Base-by-base conservation (phyloP, 2,888 invertebrate species). In the Tetragonisca angustula region DNA sequence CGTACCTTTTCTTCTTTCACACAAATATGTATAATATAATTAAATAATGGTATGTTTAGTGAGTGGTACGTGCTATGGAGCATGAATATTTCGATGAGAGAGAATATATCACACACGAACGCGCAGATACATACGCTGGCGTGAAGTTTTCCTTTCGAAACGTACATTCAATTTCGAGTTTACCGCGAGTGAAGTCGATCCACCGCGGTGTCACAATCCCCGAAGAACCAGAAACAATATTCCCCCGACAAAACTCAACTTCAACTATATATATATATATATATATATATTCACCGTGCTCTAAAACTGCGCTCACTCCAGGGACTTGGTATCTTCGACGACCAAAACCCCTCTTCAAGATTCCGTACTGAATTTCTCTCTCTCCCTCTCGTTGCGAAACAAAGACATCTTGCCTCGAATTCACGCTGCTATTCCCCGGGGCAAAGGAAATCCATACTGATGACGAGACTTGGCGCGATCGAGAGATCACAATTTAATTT, bases 331-430 rank as follows among this genome's bases (percentile, higher is more conserved):
- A 71, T 73, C 68, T 32, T 68, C 54, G 32, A 21, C 50, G 36
- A 27, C 43, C 64, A 27, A 32, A 73, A 50, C n/a, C 43, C 56
- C 71, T 54, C 24, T 36, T 32, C 43, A 17, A 50, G 19, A 50
- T 32, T 24, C 36, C 54, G 54, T 36, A 43, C 62, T 19, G 49
- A 54, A 32, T 27, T 52, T 43, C 61, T 24, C 68, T 65, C 43
- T 43, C 43, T 43, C 43, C 9, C 36, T 36, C 1, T 36, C 43
- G 32, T 19, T 4, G 21, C 21, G 36, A n/a, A 56, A 21, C 27
- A 9, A 43, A 49, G 2, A 61, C 72, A 54, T 79, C 56, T 76
- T 76, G 64, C 64, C 76, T 80, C 56, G 70, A 76, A 70, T 80
- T 61, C 72, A 71, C 43, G 71, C 27, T 52, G 52, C 75, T 68